Evolutionary conservation across 2,888 invertebrate genomes (phyloP), one percentile per base, ranked within the genome.

Genomic region (Scaptomyza caliginosa): DNA sequence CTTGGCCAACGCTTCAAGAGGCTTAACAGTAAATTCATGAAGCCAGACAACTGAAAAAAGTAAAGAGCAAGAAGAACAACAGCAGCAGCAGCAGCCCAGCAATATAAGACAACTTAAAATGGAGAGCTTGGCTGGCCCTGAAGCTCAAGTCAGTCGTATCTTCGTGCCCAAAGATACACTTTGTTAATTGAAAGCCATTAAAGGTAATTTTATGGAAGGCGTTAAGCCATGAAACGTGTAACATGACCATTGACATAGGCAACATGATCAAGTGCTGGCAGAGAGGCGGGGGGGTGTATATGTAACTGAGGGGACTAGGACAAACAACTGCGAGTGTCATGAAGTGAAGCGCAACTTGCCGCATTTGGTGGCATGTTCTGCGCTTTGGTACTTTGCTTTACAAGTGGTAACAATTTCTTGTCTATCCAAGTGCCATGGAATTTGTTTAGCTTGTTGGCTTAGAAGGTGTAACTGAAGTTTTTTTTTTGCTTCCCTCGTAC

Each of bases 101-200:
- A 51, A 46, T 60, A 54, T 43, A 67, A 38, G 39, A 43, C 38
- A 64, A 16, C 8, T 46, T 19, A 19, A 32, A 46, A 28, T 13
- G 30, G 30, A 28, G 28, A 6, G 30, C 76, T 69, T 57, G 72
- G 32, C 39, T 45, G n/a, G n/a, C n/a, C n/a, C n/a, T 49, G n/a
- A 28, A n/a, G 45, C 38, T 16, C 8, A 17, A 40, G 51, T 45
- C 67, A 51, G 34, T 49, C 39, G 75, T 81, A 88, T 86, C 82
- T 79, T 72, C 76, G 77, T 79, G 82, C 64, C 58, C 69, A 72
- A 81, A 89, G 89, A 89, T 86, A 86, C 80, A 88, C 86, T 90
- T 90, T 89, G 90, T 91, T 91, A 91, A 91, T 91, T 91, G 91
- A 91, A 91, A 90, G 89, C 91, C 90, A 91, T 91, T 91, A 91